These are phyloP conservation scores for Folsomia manolachei DNA, from an alignment of 2,888 invertebrate species.

Conservation along the genomic window DNA sequence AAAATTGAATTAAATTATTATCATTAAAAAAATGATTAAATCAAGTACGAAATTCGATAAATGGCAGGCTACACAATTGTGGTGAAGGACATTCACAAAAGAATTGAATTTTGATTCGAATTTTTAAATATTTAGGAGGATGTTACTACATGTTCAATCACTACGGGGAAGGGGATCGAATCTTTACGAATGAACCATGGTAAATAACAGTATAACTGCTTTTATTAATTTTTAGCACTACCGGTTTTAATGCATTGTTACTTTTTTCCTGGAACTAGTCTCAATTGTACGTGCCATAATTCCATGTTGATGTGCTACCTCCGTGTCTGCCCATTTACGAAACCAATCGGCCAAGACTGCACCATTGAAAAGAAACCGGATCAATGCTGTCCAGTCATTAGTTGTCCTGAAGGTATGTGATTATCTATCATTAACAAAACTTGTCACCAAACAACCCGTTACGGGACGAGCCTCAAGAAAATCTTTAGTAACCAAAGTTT, in stretches of 20 bases:
- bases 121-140: too few species aligned
- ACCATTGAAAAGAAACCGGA: slow-evolving; percentile 83
- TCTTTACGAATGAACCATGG: slow-evolving; percentile 90
- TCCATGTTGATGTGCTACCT: slow-evolving; percentile 94
- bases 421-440: not conserved
- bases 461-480: too few species aligned
- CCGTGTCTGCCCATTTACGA: slow-evolving; percentile 88
- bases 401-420: slow-evolving; percentile 79
- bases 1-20: not conserved
- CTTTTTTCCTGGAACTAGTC: too few species aligned
- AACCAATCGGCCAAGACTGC: slow-evolving; percentile 88
- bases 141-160: slow-evolving; percentile 93
- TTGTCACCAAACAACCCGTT: too few species aligned
- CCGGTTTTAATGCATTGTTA: too few species aligned
- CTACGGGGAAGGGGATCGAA: slow-evolving; percentile 88
- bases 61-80: too few species aligned
- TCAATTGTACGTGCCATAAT: slow-evolving; percentile 93
- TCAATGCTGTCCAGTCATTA: slow-evolving; percentile 89
- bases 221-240: too few species aligned
- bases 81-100: not conserved
- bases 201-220: too few species aligned
- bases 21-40: not conserved
- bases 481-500: too few species aligned
- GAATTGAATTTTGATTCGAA: too few species aligned
- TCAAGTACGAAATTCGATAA: not conserved